Evolutionary conservation across 2,888 invertebrate species (phyloP).

Genomic region (Neelides folsomi): DNA sequence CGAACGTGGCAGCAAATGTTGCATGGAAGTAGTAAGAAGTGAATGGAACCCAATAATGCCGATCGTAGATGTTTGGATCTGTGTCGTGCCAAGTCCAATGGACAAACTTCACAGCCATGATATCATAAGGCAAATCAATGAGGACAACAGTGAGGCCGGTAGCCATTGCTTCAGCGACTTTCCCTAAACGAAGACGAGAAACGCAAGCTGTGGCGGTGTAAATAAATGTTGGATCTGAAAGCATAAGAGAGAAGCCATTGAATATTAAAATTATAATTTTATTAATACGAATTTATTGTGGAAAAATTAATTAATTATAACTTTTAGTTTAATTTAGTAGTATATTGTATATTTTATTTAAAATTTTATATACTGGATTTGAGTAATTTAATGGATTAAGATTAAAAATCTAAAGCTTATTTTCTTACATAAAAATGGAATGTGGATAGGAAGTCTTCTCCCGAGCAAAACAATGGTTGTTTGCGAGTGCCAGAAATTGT

Average conservation of each 20-base stretch:
- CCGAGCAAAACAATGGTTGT: constrained; percentile 59
- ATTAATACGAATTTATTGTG: too few species aligned
- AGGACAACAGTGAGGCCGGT: constrained; percentile 53
- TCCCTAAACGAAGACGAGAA: constrained; percentile 40
- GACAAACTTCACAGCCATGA: constrained; percentile 59
- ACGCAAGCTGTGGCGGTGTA: constrained; percentile 43
- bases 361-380: too few species aligned
- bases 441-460: constrained; percentile 56
- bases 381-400: too few species aligned
- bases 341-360: too few species aligned
- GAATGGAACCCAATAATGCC: constrained; percentile 72
- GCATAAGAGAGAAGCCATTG: constrained; percentile 7
- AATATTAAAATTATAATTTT: not conserved
- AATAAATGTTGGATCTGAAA: constrained; percentile 42
- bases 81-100: constrained; percentile 78
- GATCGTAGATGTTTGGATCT: constrained; percentile 54
- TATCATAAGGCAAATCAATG: constrained; percentile 66
- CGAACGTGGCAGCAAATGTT: constrained; percentile 58
- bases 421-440: constrained; percentile 55
- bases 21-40: constrained; percentile 72
- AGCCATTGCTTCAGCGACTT: constrained; percentile 42
- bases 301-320: too few species aligned
- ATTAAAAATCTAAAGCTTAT: not conserved
- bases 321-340: too few species aligned
- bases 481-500: constrained; percentile 75